Evolutionary conservation across 2,113 vertebrate genomes (phyloP), one percentile per base, ranked within the genome.

Genomic region (Eclectus roratus): DNA sequence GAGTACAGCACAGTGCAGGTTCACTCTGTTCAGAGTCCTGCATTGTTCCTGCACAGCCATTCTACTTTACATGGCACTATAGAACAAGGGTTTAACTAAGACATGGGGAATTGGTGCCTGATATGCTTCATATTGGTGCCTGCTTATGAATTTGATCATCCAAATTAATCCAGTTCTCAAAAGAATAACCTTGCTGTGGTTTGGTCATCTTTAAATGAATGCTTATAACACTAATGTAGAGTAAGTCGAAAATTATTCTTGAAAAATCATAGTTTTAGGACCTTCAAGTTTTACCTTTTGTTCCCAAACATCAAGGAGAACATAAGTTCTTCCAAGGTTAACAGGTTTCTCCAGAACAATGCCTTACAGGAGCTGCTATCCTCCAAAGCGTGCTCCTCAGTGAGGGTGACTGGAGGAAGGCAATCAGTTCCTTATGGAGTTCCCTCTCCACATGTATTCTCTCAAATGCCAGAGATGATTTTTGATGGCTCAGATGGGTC

Each of bases 1-100:
- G 80, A 16, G 46, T 0, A 6, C 3, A 25, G 31, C 50, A 12
- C 0, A 0, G 50, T 2, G 0, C 11, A 39, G 69, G 72, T 21
- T 35, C 8, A 2, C 25, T 9, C 20, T n/a, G 39, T 18, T 74
- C 43, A n/a, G 83, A 53, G 68, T 20, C 50, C 85, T 20, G 44
- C 66, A 21, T 35, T 49, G 2, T 17, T 65, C 46, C 65, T 33
- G 41, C 8, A 27, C 65, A 41, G 58, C 14, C 0, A 16, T 43
- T 66, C 63, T 69, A 2, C 44, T 58, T 52, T 12, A 31, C n/a
- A 0, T 4, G 18, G 76, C 47, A 9, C 44, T 17, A 17, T 1
- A 7, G 66, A 41, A 31, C 0, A 0, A 52, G 61, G 25, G 9
- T 29, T 43, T 44, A n/a, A 39, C 49, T 33, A 5, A 46, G 61